phyloP scores from a whole-genome alignment of 2,888 invertebrate genomes.

The Psococerastis gibbosa region DNA sequence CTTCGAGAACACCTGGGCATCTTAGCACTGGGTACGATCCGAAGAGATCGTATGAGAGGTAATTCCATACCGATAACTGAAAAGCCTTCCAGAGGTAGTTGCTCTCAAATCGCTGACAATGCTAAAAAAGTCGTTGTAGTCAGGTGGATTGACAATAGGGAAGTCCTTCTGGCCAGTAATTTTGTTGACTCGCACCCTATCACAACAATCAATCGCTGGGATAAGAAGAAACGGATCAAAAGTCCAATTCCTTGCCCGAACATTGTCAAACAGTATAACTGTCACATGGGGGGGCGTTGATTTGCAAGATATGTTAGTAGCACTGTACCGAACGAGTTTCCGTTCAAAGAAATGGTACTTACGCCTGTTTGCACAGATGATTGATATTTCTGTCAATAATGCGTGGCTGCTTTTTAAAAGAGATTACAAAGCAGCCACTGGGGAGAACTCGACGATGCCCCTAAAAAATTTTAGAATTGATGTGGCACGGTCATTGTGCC shows the following conservation, averaged over 20 bases:
- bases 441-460: too few species aligned
- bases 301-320: slow-evolving; percentile 22
- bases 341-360: slow-evolving; percentile 24
- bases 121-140: slow-evolving; percentile 12
- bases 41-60: slow-evolving; percentile 12
- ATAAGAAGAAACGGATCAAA: slow-evolving; percentile 20
- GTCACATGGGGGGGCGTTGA: slow-evolving; percentile 24
- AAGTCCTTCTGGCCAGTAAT: slow-evolving; percentile 20
- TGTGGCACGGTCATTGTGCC: too few species aligned
- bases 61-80: slow-evolving; percentile 11
- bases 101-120: slow-evolving; percentile 12
- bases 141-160: slow-evolving; percentile 22
- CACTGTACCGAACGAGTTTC: slow-evolving; percentile 14
- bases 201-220: slow-evolving; percentile 21
- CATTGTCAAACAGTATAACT: slow-evolving; percentile 23
- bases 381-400: slow-evolving; percentile 20
- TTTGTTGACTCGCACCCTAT: slow-evolving; percentile 21
- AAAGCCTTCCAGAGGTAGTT: slow-evolving; percentile 10
- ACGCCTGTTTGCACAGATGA: slow-evolving; percentile 22
- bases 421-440: slow-evolving; percentile 17
- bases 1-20: slow-evolving; percentile 11
- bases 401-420: slow-evolving; percentile 17
- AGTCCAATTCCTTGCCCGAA: slow-evolving; percentile 22
- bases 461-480: too few species aligned
- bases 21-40: slow-evolving; percentile 13